Evolutionary conservation across 37 sponge, comb jelly and placozoan genomes (phyloP).

Genomic region (Aphrocallistes beatrix): DNA sequence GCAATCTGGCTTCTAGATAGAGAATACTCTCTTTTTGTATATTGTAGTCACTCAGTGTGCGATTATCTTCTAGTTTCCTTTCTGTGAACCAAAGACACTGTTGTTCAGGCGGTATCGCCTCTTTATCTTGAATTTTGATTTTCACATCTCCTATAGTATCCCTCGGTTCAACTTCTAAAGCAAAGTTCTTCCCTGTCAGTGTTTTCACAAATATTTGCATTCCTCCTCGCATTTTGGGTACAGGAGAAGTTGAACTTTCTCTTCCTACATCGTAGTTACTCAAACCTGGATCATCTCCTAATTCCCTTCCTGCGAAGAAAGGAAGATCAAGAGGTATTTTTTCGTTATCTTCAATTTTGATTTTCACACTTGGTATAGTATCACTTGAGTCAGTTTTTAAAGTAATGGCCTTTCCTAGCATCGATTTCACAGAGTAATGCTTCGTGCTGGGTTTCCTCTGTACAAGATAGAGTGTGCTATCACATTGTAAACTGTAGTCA

Average conservation of each 20-base stretch:
- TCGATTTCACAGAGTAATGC: not conserved
- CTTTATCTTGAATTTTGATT: too few species aligned
- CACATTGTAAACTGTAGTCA: not conserved
- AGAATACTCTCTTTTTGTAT: too few species aligned
- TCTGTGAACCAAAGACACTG: too few species aligned
- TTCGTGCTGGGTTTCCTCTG: not conserved
- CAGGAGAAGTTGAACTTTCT: not conserved
- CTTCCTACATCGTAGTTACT: not conserved
- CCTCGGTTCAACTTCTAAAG: too few species aligned
- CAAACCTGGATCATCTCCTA: not conserved
- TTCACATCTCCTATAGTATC: too few species aligned
- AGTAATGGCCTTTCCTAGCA: not conserved
- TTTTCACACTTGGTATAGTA: not conserved
- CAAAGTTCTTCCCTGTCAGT: too few species aligned
- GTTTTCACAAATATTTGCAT: too few species aligned
- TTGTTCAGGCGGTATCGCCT: too few species aligned
- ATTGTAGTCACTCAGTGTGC: too few species aligned
- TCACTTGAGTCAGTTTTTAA: not conserved
- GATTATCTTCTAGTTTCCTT: too few species aligned
- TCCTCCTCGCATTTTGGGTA: not conserved
- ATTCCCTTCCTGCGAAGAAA: not conserved
- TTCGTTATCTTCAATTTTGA: not conserved
- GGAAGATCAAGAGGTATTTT: not conserved
- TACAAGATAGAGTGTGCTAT: not conserved
- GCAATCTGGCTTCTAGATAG: too few species aligned